phyloP scores from a whole-genome alignment of 2,888 invertebrate genomes.

The Lottia gigantea region DNA sequence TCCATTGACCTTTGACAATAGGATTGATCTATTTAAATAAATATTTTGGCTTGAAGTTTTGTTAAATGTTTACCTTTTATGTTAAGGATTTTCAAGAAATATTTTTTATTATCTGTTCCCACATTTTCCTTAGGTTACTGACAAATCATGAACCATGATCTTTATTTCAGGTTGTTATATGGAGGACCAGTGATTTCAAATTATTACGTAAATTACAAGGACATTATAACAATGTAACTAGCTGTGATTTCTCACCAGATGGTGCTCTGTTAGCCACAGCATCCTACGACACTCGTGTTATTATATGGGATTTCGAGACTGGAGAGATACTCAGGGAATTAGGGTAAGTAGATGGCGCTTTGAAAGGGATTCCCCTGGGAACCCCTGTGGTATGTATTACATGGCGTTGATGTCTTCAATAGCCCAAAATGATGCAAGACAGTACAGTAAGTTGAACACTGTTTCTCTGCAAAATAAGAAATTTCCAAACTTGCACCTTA shows the following conservation, averaged over 20 bases:
- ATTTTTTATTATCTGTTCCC: too few species aligned
- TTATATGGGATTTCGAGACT: slow-evolving; percentile 71
- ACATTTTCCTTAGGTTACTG: too few species aligned
- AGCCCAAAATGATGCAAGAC: not conserved
- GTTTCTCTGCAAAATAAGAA: too few species aligned
- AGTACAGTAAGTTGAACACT: not conserved
- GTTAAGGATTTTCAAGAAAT: too few species aligned
- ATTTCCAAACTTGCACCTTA: too few species aligned
- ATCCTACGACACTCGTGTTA: slow-evolving; percentile 71
- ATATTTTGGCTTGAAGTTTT: too few species aligned
- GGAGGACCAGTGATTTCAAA: slow-evolving; percentile 61
- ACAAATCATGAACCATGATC: not conserved
- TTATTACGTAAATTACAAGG: slow-evolving; percentile 64
- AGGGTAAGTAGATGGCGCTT: slow-evolving; percentile 45
- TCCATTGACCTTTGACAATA: too few species aligned
- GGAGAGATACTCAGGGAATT: slow-evolving; percentile 58
- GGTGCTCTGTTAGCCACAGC: slow-evolving; percentile 71
- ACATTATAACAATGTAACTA: slow-evolving; percentile 70
- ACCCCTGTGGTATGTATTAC: not conserved
- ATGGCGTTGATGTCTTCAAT: not conserved
- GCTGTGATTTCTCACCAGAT: slow-evolving; percentile 71
- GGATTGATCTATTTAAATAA: too few species aligned
- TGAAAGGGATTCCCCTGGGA: not conserved
- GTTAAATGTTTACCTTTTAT: too few species aligned
- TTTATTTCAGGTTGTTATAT: slow-evolving; percentile 68